These are phyloP conservation scores for Chromoteleia sp. DNA, from an alignment of 2,888 invertebrate genomes.

Conservation along the genomic window DNA sequence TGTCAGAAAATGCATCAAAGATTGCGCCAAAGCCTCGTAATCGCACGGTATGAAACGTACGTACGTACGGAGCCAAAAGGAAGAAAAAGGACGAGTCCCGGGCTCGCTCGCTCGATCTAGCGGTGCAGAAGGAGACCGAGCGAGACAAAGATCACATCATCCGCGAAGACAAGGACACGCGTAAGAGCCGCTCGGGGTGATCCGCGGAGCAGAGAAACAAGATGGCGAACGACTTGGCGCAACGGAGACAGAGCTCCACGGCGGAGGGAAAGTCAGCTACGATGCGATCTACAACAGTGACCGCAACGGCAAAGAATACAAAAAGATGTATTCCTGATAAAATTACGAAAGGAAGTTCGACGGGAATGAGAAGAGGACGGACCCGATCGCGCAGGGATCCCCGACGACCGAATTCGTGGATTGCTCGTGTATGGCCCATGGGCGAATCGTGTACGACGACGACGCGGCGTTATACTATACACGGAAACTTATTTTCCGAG, in stretches of 20 bases:
- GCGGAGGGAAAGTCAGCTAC: slow-evolving; percentile 43
- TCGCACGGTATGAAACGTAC: slow-evolving; percentile 61
- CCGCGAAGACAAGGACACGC: slow-evolving; percentile 50
- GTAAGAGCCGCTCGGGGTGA: slow-evolving; percentile 55
- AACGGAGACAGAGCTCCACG: slow-evolving; percentile 25
- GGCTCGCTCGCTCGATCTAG: slow-evolving; percentile 23
- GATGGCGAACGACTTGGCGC: slow-evolving; percentile 41
- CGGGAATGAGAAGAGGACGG: neutral
- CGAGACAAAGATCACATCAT: slow-evolving; percentile 38
- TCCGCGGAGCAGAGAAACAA: slow-evolving; percentile 45
- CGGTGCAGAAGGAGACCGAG: slow-evolving; percentile 29
- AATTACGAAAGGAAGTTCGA: slow-evolving; percentile 32
- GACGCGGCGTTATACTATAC: slow-evolving; percentile 1
- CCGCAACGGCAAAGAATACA: slow-evolving; percentile 48
- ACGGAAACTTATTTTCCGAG: slow-evolving; percentile 34
- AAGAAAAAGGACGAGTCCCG: slow-evolving; percentile 29
- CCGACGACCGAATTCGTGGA: slow-evolving; percentile 22
- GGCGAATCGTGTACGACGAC: slow-evolving; percentile 12
- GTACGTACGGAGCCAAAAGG: slow-evolving; percentile 47
- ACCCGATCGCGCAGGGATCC: neutral
- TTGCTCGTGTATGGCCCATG: slow-evolving; percentile 33
- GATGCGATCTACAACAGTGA: slow-evolving; percentile 48
- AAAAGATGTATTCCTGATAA: slow-evolving; percentile 48
- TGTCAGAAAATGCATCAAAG: slow-evolving; percentile 68
- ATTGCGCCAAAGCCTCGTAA: slow-evolving; percentile 67